Percentiles rank a stretch among this genome's conserved stretches.
Conservation (phyloP, 2,888 invertebrate species). For the Alloscopus bannaensis region DNA sequence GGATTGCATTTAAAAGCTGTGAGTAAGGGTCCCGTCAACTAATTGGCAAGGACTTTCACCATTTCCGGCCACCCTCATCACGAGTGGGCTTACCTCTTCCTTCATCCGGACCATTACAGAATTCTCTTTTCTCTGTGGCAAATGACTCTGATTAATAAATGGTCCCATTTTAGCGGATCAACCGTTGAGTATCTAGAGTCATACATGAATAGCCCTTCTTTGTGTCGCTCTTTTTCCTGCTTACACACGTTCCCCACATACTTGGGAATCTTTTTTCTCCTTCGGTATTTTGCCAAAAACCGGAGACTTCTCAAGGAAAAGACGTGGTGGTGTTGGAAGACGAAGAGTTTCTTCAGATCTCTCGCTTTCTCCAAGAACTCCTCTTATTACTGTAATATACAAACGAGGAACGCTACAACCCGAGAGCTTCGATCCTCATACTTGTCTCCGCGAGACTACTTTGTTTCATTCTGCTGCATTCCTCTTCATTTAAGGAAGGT, state of each 20-base stretch:
- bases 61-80: constrained; percentile 50
- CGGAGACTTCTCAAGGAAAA: constrained; percentile 6
- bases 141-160: constrained; percentile 55
- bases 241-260: constrained; percentile 16
- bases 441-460: neutral
- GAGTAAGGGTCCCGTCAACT: constrained; percentile 34
- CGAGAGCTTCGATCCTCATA: neutral
- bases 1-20: constrained; percentile 51
- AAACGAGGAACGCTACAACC: neutral
- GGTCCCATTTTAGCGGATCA: constrained; percentile 17
- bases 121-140: constrained; percentile 42
- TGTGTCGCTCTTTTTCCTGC: constrained; percentile 31
- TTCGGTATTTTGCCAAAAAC: constrained; percentile 43
- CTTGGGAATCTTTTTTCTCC: constrained; percentile 37
- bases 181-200: constrained; percentile 14
- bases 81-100: constrained; percentile 10
- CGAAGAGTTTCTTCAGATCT: constrained; percentile 6
- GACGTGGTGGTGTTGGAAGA: no score
- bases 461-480: constrained; percentile 7
- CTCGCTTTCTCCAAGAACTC: constrained; percentile 6
- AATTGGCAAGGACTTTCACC: constrained; percentile 55
- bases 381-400: constrained; percentile 14
- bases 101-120: constrained; percentile 46
- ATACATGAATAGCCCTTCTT: constrained; percentile 12
- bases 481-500: neutral